Conservation (phyloP, 2,797 vertebrate species). For the Sternarchorhynchus goeldii region DNA sequence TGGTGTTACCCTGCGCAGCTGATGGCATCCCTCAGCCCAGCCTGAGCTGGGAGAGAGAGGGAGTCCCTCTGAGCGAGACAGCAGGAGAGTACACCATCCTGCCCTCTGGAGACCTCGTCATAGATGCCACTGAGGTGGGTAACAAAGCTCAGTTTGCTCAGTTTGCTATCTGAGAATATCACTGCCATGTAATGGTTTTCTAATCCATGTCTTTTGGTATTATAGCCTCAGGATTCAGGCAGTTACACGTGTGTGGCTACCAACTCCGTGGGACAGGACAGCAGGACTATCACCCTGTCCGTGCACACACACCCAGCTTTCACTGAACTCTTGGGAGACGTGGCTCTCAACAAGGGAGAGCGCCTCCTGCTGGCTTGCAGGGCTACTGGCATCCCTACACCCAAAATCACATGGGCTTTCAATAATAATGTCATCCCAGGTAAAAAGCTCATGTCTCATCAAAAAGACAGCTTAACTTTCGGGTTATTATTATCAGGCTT, state of each 20-base stretch:
- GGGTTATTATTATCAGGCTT: neutral
- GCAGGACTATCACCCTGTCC: conserved; percentile 71
- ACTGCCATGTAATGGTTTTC: neutral
- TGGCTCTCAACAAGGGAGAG: conserved; percentile 90
- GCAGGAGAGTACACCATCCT: conserved; percentile 78
- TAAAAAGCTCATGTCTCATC: conserved; percentile 55
- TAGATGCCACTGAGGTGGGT: conserved; percentile 82
- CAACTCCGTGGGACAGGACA: conserved; percentile 86
- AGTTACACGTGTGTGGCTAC: conserved; percentile 88
- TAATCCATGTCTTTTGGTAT: neutral
- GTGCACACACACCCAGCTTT: conserved; percentile 88
- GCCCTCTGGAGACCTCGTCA: conserved; percentile 84
- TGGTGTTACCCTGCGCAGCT: conserved; percentile 80
- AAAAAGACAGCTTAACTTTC: neutral
- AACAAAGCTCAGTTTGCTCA: no score
- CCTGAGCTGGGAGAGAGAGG: conserved; percentile 85
- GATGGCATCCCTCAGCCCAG: conserved; percentile 87
- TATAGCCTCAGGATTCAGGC: conserved; percentile 85
- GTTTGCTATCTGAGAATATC: conserved; percentile 54
- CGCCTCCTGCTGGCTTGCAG: conserved; percentile 83
- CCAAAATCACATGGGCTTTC: conserved; percentile 91
- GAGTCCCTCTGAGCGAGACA: conserved; percentile 68
- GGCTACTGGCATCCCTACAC: conserved; percentile 82
- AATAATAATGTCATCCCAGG: conserved; percentile 93
- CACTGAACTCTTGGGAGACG: conserved; percentile 84